Evolutionary conservation across 1,140 invertebrate genomes (phyloP).

Genomic region (Palaemon carinicauda): DNA sequence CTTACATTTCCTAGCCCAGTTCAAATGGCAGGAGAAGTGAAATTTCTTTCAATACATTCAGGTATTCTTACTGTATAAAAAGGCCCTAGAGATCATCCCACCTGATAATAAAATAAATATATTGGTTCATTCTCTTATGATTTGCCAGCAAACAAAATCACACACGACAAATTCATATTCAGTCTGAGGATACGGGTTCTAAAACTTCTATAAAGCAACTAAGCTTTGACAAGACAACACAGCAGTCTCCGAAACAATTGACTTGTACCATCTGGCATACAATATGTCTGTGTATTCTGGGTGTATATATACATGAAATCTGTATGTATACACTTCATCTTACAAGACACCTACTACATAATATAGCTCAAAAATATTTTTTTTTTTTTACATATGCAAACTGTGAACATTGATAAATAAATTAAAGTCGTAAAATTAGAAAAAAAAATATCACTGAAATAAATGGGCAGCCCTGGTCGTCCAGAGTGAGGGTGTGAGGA

Average conservation of each 20-base stretch:
- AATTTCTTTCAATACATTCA: neutral
- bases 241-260: neutral
- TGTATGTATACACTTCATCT: neutral
- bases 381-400: neutral
- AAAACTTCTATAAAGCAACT: slow-evolving; percentile 12
- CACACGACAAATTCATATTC: neutral
- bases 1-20: slow-evolving; percentile 10
- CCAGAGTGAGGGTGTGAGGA: slow-evolving; percentile 16
- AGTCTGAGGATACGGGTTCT: neutral
- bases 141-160: neutral
- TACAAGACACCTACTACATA: neutral
- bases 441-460: slow-evolving; percentile 23
- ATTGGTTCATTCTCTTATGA: too few relatives aligned
- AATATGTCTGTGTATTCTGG: neutral
- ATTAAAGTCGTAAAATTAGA: neutral
- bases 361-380: slow-evolving; percentile 9
- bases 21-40: slow-evolving; percentile 29
- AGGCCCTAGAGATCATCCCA: neutral
- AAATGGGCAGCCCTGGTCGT: slow-evolving; percentile 26
- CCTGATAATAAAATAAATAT: too few relatives aligned
- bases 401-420: slow-evolving; percentile 4
- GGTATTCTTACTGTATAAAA: neutral
- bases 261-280: neutral
- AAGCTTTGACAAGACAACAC: neutral
- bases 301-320: neutral